Evolutionary conservation across 2,888 invertebrate genomes (phyloP), one percentile per base, ranked within the genome.

Genomic region (Eupithecia insigniata): DNA sequence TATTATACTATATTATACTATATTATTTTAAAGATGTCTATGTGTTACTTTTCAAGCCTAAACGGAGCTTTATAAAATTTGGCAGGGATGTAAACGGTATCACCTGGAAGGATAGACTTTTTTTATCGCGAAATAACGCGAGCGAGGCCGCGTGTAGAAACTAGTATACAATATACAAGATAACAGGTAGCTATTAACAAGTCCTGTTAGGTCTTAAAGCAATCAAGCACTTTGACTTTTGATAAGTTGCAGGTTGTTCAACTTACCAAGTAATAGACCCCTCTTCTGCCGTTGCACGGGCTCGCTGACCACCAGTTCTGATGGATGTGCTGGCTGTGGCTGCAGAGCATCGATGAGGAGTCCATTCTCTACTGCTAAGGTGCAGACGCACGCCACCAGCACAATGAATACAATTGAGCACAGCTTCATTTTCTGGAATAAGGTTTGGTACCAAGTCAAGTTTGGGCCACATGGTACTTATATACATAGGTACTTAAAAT

Each of bases 211-310:
- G 32, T 32, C 32, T 5, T 34, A 12, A n/a, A n/a, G n/a, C n/a
- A n/a, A n/a, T n/a, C n/a, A n/a, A n/a, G n/a, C n/a, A n/a, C n/a
- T n/a, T n/a, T 36, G 36, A 12, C 36, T 36, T 36, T 1, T 1
- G 36, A 12, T 39, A 14, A 28, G 18, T 32, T 22, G 12, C 22
- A 51, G 51, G 5, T 64, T 36, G 3, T 4, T 26, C 6, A 34
- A 36, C 85, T 78, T 84, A 93, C 92, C 93, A 43, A 93, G 84
- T 60, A 92, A 80, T 26, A 91, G 76, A 72, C 85, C 74, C 74
- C 93, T 90, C 84, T 93, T 93, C 68, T 86, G 81, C 69, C 92
- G 88, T 16, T 75, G 76, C 2, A 51, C 74, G 8, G 81, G 81
- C 28, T 83, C 80, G 0, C 83, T 76, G 5, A 80, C 46, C 2